Evolutionary conservation across 2,797 vertebrate genomes (phyloP).

Genomic region (Spondyliosoma cantharus): DNA sequence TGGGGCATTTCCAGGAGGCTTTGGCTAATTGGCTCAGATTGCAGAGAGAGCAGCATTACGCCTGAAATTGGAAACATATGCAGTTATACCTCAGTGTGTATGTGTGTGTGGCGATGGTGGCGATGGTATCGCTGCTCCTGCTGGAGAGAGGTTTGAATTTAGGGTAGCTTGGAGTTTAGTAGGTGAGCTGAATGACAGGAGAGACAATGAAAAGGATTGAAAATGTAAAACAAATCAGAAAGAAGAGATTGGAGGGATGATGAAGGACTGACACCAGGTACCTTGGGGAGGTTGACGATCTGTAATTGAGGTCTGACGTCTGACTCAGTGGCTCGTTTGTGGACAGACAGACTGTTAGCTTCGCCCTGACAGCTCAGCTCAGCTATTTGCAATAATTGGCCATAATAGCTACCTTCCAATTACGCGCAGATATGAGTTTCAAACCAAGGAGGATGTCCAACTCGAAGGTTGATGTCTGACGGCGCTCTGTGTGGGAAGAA

Average conservation of each 20-base stretch:
- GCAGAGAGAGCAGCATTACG: slow-evolving; percentile 72
- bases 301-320: slow-evolving; percentile 55
- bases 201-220: neutral
- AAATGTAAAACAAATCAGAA: slow-evolving; percentile 28
- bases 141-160: slow-evolving; percentile 16
- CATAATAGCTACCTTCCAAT: slow-evolving; percentile 81
- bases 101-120: slow-evolving; percentile 40
- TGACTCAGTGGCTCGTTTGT: slow-evolving; percentile 36
- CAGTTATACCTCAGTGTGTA: slow-evolving; percentile 37
- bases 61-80: slow-evolving; percentile 84
- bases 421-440: slow-evolving; percentile 59
- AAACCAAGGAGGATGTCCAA: slow-evolving; percentile 64
- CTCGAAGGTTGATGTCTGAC: slow-evolving; percentile 38
- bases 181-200: slow-evolving; percentile 10
- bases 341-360: slow-evolving; percentile 53
- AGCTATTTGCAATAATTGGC: slow-evolving; percentile 83
- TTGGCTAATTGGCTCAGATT: slow-evolving; percentile 83
- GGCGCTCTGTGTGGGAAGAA: slow-evolving; percentile 51
- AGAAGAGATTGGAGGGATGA: slow-evolving; percentile 15
- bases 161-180: neutral
- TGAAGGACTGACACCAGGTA: slow-evolving; percentile 37
- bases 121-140: slow-evolving; percentile 2
- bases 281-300: slow-evolving; percentile 50
- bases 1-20: slow-evolving; percentile 77
- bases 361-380: slow-evolving; percentile 75